Evolutionary conservation across 2,888 invertebrate genomes (phyloP), one percentile per base, ranked within the genome.

Genomic region (Caenorhabditis doughertyi): DNA sequence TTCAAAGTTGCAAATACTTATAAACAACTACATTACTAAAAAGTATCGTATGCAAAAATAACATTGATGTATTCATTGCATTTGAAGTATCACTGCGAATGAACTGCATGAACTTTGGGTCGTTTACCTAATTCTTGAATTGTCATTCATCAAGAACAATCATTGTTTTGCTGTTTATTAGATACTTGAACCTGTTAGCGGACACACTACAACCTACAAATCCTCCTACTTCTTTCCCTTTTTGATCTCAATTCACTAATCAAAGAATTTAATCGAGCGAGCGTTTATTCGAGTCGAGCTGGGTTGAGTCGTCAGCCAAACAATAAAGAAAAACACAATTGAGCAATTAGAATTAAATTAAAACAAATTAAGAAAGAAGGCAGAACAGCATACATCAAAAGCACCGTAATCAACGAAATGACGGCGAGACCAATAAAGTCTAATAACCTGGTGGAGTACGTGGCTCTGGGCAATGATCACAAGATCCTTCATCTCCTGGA

Each of bases 401-500:
- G 60, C 81, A 76, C 73, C 74, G 68, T 56, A 64, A 42, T 65
- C 49, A 56, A 18, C 51, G 21, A 42, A 64, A 21, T 68, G 47
- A 44, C 76, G 76, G 76, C 76, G 76, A 68, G 76, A 72, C 71
- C 71, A 29, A 13, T 7, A 18, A n/a, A 62, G 70, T 73, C 82
- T 89, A 89, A 76, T 90, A 90, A 55, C 90, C 90, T 58, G 90
- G 90, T 73, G 90, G 90, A 47, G 90, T 90, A 53, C 90, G 85
- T 44, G 90, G 90, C 82, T 88, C 89, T 62, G 91, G 91, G 83
- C 91, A 91, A 82, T 91, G 91, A 64, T 90, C 91, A 89, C 91
- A 91, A 27, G 86, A 84, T 55, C 91, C 91, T 81, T 91, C 90
- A 70, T 91, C 90, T 84, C 91, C 90, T 62, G 85, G 85, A 32